Base-by-base conservation (phyloP, 2,113 vertebrate species). In the Leiothrix lutea region DNA sequence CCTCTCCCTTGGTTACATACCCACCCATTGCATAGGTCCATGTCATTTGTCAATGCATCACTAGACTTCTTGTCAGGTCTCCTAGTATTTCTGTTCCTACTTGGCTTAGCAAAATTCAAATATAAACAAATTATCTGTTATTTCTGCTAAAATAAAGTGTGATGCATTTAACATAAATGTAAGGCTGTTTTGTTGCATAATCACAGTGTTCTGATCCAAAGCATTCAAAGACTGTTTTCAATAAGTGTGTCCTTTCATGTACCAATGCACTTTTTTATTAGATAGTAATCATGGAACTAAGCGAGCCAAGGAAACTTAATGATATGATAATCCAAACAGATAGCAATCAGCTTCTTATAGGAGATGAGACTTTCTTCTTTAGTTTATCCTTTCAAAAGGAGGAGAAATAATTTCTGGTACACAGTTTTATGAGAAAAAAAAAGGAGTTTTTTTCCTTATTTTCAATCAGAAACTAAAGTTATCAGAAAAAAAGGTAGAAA, bases 281-380 rank as follows among this genome's bases (percentile, higher is more conserved):
- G 26, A 33, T 58, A 50, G 62, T 29, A 89, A 87, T 87, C 57
- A 47, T 33, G 47, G 61, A 71, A 18, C 9, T 61, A 71, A 51
- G 45, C 12, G 75, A 75, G 35, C 48, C 42, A 79, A 65, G 23
- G 8, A 87, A 80, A 66, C 20, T 10, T 73, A 61, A 79, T 82
- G 29, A 69, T 69, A 64, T 42, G 48, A 82, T 75, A 89, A 91
- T 90, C 53, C 40, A 81, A 79, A 79, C 18, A 79, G 53, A 51
- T 22, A 87, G 9, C 14, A 65, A 87, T 87, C 71, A 80, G 28
- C 10, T 87, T 80, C 25, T 88, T 29, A 36, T 3, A 62, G 38
- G 26, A 85, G 93, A 85, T 12, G 6, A 90, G n/a, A 36, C 26
- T 73, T 86, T 66, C 18, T 85, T 67, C 53, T 65, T 93, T 18